phyloP scores from a whole-genome alignment of 1,140 invertebrate genomes.

The Zaprionus ornatus region DNA sequence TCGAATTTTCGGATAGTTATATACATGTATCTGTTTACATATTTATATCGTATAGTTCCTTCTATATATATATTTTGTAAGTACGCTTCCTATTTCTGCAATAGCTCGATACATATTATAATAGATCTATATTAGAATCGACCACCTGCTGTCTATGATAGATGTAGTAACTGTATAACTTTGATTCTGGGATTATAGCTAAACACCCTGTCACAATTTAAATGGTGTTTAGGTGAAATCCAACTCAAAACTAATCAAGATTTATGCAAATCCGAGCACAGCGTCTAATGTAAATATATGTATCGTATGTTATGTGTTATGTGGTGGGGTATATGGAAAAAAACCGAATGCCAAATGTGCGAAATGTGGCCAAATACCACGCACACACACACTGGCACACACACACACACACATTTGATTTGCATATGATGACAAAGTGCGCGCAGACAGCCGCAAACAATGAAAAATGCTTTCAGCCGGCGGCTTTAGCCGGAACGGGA shows the following conservation, averaged over 20 bases:
- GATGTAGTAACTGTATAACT: background rate
- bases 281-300: conserved; percentile 73
- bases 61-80: too few species aligned
- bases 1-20: too few species aligned
- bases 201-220: background rate
- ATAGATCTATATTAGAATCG: background rate
- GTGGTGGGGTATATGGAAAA: conserved; percentile 51
- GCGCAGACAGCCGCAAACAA: conserved; percentile 79
- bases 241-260: conserved; percentile 54
- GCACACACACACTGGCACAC: conserved; percentile 20
- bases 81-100: too few species aligned
- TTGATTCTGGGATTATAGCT: background rate
- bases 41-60: too few species aligned
- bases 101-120: too few species aligned
- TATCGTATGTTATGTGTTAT: background rate
- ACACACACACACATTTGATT: conserved; percentile 40
- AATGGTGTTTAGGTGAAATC: conserved; percentile 8
- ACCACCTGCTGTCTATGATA: background rate
- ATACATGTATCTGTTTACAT: too few species aligned
- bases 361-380: conserved; percentile 44
- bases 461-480: conserved; percentile 71
- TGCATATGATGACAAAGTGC: conserved; percentile 72
- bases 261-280: conserved; percentile 69
- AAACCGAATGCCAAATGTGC: conserved; percentile 75
- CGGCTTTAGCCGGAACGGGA: conserved; percentile 41